Conservation (phyloP, 2,888 invertebrate genomes). For the Drosophila kambysellisi region DNA sequence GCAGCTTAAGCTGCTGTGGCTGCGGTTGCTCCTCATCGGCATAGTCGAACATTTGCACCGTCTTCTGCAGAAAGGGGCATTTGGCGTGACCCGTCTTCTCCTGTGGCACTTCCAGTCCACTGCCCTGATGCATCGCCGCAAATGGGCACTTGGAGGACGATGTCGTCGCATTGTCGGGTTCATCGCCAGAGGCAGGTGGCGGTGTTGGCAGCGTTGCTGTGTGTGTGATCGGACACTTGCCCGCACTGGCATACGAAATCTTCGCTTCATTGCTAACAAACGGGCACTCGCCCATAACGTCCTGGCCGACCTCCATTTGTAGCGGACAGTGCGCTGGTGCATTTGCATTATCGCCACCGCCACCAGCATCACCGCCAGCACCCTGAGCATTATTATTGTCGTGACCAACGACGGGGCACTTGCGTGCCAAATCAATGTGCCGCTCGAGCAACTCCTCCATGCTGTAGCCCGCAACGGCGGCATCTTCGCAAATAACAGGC, state of each 20-base stretch:
- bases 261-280: constrained; percentile 85
- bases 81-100: constrained; percentile 63
- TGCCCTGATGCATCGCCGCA: constrained; percentile 69
- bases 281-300: constrained; percentile 85
- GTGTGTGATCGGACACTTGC: constrained; percentile 75
- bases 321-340: constrained; percentile 84
- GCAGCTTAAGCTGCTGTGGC: constrained; percentile 65
- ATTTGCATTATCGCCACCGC: constrained; percentile 73
- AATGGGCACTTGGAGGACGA: constrained; percentile 82
- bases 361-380: constrained; percentile 39
- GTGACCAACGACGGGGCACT: constrained; percentile 83
- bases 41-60: constrained; percentile 84
- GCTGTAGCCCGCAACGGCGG: constrained; percentile 71
- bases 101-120: constrained; percentile 59
- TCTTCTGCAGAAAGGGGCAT: constrained; percentile 85
- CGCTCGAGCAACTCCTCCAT: constrained; percentile 83
- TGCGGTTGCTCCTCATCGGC: constrained; percentile 81
- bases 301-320: constrained; percentile 84
- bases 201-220: constrained; percentile 32
- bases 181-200: constrained; percentile 57
- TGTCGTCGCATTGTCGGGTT: constrained; percentile 64
- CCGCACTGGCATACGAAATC: constrained; percentile 75
- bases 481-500: constrained; percentile 83
- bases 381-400: constrained; percentile 44
- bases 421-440: constrained; percentile 83